Percentiles rank a stretch among this genome's conserved stretches.
Conservation (phyloP, 1,140 invertebrate genomes). For the Caenorhabditis elegans region DNA sequence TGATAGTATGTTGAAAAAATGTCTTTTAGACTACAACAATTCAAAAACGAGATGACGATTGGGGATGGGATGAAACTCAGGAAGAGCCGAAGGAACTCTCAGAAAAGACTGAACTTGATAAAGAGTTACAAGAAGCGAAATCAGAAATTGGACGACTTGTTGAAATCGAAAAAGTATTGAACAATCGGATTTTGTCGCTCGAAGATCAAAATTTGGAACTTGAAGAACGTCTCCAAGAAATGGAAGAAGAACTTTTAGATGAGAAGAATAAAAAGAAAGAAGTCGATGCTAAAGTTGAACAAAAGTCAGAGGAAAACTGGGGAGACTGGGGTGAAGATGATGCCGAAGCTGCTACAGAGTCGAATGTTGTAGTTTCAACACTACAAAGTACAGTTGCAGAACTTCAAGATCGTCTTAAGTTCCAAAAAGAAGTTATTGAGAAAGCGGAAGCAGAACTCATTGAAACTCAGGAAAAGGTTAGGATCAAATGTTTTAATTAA, state of each 20-base stretch:
- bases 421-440: constrained; percentile 4
- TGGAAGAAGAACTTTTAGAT: background rate
- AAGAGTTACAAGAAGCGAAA: background rate
- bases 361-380: background rate
- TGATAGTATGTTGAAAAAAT: too few relatives aligned
- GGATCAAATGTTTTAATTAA: background rate
- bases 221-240: background rate
- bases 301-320: background rate
- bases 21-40: too few relatives aligned
- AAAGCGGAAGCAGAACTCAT: background rate
- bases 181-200: background rate
- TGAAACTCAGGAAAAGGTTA: background rate
- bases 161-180: background rate
- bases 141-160: background rate
- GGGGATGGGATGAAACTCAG: background rate
- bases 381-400: background rate
- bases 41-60: background rate
- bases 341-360: background rate
- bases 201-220: constrained; percentile 23
- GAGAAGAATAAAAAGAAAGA: background rate
- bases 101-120: constrained; percentile 9
- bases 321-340: constrained; percentile 4
- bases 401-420: background rate
- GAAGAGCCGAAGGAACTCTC: background rate
- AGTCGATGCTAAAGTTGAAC: background rate